Base-by-base conservation (phyloP, 2,888 invertebrate genomes). In the Elmis aenea region DNA sequence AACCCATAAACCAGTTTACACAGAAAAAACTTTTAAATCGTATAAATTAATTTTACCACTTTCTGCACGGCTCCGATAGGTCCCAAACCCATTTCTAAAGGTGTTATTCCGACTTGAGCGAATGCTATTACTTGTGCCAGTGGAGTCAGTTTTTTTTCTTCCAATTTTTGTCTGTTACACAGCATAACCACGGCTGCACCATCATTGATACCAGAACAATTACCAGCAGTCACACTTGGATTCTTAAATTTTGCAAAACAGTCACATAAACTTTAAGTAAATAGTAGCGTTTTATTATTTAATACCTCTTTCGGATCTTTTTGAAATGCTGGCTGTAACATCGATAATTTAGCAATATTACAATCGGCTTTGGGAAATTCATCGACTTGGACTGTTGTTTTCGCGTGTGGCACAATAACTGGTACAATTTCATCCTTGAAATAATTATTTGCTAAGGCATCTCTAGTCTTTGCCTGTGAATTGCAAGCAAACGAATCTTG, bases 181-280 rank as follows among this genome's bases (percentile, higher is more conserved):
- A 95, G 56, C 10, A 94, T 67, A 1, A 94, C 69, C 1, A 85
- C 90, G 2, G 92, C 90, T 2, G 94, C 93, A 1, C 94, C 93
- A 64, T 95, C 95, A 48, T 87, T 88, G 18, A 88, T 71, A 14
- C 86, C 86, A 5, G 87, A 87, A 1, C 87, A 75, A 70, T 85
- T 86, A 25, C 83, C 85, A 16, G 88, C 74, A 2, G 89, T 89
- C 3, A 89, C 83, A 1, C 83, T 20, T 5, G 35, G 80, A 3
- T 81, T 82, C 37, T 69, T 51, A 45, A 32, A n/a, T n/a, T n/a
- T n/a, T n/a, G n/a, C n/a, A n/a, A n/a, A 25, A 11, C 24, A 30
- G 10, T 30, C 13, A 14, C 11, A 11, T 11, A 30, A 32, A 26
- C 18, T 29, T n/a, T n/a, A n/a, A n/a, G n/a, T n/a, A n/a, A n/a